These are phyloP conservation scores for Anguilla japonica DNA, from an alignment of 2,113 vertebrate genomes.

Conservation along the genomic window DNA sequence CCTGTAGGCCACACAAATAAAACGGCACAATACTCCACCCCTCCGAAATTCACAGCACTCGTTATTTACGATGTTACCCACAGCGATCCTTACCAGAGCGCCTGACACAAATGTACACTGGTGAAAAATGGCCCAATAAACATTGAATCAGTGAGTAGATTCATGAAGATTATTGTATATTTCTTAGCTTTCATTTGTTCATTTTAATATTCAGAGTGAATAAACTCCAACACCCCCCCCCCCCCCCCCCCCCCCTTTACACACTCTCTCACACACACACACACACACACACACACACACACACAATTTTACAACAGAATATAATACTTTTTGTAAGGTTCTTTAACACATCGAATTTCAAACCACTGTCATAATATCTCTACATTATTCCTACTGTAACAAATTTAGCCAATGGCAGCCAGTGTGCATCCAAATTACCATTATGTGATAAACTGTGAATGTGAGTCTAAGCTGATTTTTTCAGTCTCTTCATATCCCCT, in stretches of 20 bases:
- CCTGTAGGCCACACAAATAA: background rate
- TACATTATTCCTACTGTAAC: background rate
- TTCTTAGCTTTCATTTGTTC: background rate
- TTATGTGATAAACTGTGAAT: background rate
- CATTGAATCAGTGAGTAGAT: background rate
- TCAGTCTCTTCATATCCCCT: background rate
- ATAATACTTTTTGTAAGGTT: too few relatives aligned
- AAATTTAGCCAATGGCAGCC: background rate
- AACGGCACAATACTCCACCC: background rate
- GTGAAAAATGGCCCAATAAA: background rate
- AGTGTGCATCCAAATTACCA: background rate
- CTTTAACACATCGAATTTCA: background rate
- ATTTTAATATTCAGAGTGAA: too few relatives aligned
- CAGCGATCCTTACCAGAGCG: background rate
- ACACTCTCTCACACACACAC: too few relatives aligned
- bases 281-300: too few relatives aligned
- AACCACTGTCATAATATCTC: background rate
- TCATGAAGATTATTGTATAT: background rate
- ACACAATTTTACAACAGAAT: too few relatives aligned
- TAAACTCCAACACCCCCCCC: too few relatives aligned
- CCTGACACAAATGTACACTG: background rate
- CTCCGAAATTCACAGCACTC: background rate
- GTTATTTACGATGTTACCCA: background rate
- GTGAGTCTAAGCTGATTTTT: background rate
- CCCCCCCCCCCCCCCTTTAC: too few relatives aligned